phyloP scores from a whole-genome alignment of 2,797 vertebrate species.

The Chloroceryle inda region DNA sequence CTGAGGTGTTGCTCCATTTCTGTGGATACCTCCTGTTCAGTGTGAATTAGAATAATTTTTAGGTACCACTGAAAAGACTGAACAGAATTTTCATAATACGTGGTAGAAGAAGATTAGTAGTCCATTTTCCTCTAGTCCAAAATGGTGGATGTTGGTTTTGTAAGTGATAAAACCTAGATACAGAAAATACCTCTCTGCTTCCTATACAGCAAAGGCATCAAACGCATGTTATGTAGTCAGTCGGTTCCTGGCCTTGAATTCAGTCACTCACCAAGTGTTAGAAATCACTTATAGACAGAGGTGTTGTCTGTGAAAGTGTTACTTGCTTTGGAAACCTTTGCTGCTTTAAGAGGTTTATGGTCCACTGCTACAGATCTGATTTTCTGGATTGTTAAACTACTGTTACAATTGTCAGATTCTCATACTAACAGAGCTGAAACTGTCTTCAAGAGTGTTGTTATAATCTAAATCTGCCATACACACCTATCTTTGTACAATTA shows the following conservation, averaged over 20 bases:
- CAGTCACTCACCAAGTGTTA: not conserved
- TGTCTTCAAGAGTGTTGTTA: not conserved
- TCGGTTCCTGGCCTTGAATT: not conserved
- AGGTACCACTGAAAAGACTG: not conserved
- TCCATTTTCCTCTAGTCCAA: not conserved
- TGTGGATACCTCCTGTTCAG: slow-evolving; percentile 23
- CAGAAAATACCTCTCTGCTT: not conserved
- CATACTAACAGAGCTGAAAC: not conserved
- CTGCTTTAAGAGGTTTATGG: not conserved
- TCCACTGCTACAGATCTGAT: not conserved
- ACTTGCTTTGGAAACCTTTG: not conserved
- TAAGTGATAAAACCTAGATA: not conserved
- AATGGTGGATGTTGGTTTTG: not conserved
- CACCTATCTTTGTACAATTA: not conserved
- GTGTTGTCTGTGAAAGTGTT: not conserved
- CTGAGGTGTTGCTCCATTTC: slow-evolving; percentile 27
- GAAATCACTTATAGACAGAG: not conserved
- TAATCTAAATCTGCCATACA: not conserved
- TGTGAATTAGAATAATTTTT: slow-evolving; percentile 29
- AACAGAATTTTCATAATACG: not conserved
- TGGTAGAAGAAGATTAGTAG: not conserved
- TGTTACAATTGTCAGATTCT: not conserved
- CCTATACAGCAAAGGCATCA: not conserved
- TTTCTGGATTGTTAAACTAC: slow-evolving; percentile 17
- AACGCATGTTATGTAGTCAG: not conserved